Conservation (phyloP, 2,797 vertebrate genomes). For the Lophius americanus region DNA sequence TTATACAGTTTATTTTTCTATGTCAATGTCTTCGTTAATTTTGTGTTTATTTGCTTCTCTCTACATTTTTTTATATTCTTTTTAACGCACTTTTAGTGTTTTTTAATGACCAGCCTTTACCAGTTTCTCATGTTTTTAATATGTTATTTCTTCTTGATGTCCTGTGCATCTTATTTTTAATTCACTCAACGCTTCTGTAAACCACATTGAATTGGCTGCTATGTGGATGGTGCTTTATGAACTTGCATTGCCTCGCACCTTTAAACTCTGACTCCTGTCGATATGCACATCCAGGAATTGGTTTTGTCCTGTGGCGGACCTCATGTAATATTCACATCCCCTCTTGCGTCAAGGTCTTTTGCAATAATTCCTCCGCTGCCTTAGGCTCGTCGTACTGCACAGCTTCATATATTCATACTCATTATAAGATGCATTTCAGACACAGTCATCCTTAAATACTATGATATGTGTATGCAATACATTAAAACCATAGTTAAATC, state of each 20-base stretch:
- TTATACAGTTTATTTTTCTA: neutral
- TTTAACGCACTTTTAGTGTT: no score
- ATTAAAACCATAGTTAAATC: no score
- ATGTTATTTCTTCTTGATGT: no score
- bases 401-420: slow-evolving; percentile 9
- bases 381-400: slow-evolving; percentile 21
- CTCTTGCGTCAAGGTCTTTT: slow-evolving; percentile 35
- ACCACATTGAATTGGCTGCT: no score
- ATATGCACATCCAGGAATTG: slow-evolving; percentile 32
- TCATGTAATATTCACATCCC: slow-evolving; percentile 44
- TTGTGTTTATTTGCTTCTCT: neutral
- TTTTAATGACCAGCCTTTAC: no score
- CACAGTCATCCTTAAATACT: slow-evolving; percentile 4
- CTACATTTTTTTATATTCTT: no score
- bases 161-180: no score
- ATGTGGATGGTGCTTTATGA: no score
- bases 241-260: neutral
- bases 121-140: no score
- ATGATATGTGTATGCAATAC: neutral
- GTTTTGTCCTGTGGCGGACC: slow-evolving; percentile 13
- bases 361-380: slow-evolving; percentile 38
- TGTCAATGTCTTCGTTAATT: neutral
- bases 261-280: neutral
- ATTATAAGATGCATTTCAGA: neutral
- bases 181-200: no score